Conservation (phyloP, 2,888 invertebrate species). For the Eilema sororculum region DNA sequence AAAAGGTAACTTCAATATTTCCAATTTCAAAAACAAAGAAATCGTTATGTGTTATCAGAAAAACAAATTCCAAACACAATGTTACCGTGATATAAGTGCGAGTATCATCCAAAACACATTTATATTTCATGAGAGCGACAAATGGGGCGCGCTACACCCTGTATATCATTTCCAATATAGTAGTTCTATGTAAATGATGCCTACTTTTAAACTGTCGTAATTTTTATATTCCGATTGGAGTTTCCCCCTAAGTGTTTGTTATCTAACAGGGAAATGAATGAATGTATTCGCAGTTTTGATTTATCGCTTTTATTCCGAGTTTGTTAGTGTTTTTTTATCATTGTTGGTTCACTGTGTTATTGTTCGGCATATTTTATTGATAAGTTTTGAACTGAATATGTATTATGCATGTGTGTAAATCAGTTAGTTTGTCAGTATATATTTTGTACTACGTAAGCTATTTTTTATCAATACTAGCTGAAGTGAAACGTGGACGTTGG, state of each 20-base stretch:
- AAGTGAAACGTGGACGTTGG: background rate
- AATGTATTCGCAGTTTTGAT: slow-evolving; percentile 81
- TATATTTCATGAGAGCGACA: slow-evolving; percentile 70
- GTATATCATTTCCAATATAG: slow-evolving; percentile 83
- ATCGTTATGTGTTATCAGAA: slow-evolving; percentile 6
- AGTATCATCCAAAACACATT: slow-evolving; percentile 47
- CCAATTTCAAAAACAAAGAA: slow-evolving; percentile 9
- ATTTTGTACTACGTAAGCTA: background rate
- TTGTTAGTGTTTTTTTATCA: slow-evolving; percentile 52
- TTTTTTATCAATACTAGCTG: background rate
- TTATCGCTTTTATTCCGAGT: slow-evolving; percentile 68
- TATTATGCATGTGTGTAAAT: slow-evolving; percentile 13
- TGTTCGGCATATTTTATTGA: slow-evolving; percentile 41
- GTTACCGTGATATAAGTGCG: slow-evolving; percentile 22
- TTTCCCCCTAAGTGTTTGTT: slow-evolving; percentile 82
- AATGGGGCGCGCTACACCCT: slow-evolving; percentile 67
- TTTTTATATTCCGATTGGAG: slow-evolving; percentile 85
- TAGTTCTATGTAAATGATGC: slow-evolving; percentile 85
- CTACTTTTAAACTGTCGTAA: slow-evolving; percentile 87
- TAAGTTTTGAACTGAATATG: slow-evolving; percentile 31
- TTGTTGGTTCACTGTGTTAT: slow-evolving; percentile 45
- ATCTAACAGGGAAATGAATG: slow-evolving; percentile 79
- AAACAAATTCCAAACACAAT: slow-evolving; percentile 26
- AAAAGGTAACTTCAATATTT: background rate
- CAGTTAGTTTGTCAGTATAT: background rate